These are phyloP conservation scores for Trichosurus vulpecula DNA, from an alignment of 2,797 vertebrate species.

Conservation along the genomic window DNA sequence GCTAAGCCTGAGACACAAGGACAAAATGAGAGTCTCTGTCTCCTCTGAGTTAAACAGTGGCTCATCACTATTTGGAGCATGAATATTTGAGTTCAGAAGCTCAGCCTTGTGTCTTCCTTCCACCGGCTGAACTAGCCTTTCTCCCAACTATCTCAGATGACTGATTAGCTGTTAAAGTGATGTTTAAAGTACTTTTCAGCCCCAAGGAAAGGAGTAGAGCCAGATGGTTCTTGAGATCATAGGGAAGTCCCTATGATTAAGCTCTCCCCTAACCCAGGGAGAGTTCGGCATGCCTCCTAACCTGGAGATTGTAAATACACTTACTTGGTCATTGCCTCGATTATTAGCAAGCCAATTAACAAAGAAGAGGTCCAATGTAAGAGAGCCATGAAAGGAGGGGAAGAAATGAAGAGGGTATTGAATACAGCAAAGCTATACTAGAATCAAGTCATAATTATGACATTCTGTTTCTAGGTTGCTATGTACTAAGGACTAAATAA, in stretches of 20 bases:
- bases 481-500: constrained; percentile 23
- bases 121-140: background rate
- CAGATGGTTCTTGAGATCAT: background rate
- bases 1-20: constrained; percentile 1
- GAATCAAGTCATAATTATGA: constrained; percentile 24
- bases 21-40: background rate
- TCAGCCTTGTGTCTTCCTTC: background rate
- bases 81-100: background rate
- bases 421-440: background rate
- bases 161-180: background rate
- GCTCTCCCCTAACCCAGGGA: background rate
- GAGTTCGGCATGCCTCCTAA: background rate
- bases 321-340: background rate
- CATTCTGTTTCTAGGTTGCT: background rate
- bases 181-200: background rate
- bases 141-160: background rate
- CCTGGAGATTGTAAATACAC: background rate
- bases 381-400: background rate
- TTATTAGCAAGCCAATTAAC: background rate
- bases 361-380: background rate
- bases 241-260: background rate
- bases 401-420: background rate
- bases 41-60: background rate
- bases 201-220: background rate
- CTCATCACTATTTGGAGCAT: background rate